Evolutionary conservation across 2,888 invertebrate species (phyloP).

Genomic region (Bruchidius siliquastri): DNA sequence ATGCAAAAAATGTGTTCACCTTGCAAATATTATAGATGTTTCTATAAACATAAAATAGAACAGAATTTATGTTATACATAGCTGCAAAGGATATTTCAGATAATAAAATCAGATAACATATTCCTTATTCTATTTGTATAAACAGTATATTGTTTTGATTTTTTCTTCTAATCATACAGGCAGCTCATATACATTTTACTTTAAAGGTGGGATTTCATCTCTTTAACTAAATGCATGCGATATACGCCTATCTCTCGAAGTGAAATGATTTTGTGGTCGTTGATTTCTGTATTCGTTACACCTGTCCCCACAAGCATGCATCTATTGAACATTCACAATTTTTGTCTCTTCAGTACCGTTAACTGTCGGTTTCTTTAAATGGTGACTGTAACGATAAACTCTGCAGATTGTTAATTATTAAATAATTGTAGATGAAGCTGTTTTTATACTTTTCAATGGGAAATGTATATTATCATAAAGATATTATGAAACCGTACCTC

Average conservation of each 20-base stretch:
- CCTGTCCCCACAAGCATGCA: neutral
- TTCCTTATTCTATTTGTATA: conserved; percentile 3
- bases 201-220: conserved; percentile 43
- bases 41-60: no score
- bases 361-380: neutral
- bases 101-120: neutral
- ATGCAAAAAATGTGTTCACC: no score
- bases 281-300: conserved; percentile 6
- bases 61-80: no score
- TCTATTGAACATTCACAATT: neutral
- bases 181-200: conserved; percentile 44
- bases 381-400: no score
- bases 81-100: no score
- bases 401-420: no score
- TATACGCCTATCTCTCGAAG: neutral
- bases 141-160: conserved; percentile 40
- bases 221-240: neutral
- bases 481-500: no score
- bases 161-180: conserved; percentile 42
- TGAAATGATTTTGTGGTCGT: conserved; percentile 21
- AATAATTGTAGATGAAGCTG: no score
- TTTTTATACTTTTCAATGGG: no score
- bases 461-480: no score
- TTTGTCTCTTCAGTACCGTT: neutral
- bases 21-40: no score